Base-by-base conservation (phyloP, 1,140 invertebrate genomes). In the Lepidostoma basale region DNA sequence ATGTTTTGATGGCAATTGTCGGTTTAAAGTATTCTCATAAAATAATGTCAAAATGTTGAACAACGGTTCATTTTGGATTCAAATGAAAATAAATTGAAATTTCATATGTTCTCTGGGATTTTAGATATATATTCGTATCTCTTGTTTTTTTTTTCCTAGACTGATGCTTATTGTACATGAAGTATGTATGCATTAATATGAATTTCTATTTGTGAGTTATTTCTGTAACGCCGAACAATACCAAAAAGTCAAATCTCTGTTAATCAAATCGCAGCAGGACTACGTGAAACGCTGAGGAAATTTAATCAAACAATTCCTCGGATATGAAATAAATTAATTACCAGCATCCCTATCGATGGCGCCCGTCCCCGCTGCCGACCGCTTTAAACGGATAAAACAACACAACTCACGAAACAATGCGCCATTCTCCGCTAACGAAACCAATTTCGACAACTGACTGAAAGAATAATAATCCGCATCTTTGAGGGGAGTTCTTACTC, bases 361-460 rank as follows among this genome's bases (percentile, higher is more conserved):
- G 14, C 33, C 9, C 33, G 33, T n/a, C 33, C 1, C 33, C 40
- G 10, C 42, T 16, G 9, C 42, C 14, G 10, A 20, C 12, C 36
- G 20, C 26, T n/a, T n/a, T 25, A 25, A 23, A 39, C 16, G 33
- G 47, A 44, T 58, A 33, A 56, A 58, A 58, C 49, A 56, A 66
- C 63, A 58, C 63, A 58, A 58, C 63, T 52, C 63, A 2, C n/a
- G 49, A 64, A 64, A 64, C 62, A 52, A 62, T 64, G 33, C 59
- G 69, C 69, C 69, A 58, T 67, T 70, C 58, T 67, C 67, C 60
- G 59, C 69, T 67, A 71, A 71, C 66, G 64, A 71, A 71, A 71
- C 69, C 59, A 71, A 71, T 71, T 71, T 71, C 47, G 52, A 33
- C 42, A 44, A 49, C 36, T 63, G 22, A 23, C 49, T 39, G n/a